Evolutionary conservation across 30 jellyfish, hydroid and myxozoan species (phyloP), one percentile per base, ranked within the genome.

Genomic region (Calvadosia cruxmelitensis): DNA sequence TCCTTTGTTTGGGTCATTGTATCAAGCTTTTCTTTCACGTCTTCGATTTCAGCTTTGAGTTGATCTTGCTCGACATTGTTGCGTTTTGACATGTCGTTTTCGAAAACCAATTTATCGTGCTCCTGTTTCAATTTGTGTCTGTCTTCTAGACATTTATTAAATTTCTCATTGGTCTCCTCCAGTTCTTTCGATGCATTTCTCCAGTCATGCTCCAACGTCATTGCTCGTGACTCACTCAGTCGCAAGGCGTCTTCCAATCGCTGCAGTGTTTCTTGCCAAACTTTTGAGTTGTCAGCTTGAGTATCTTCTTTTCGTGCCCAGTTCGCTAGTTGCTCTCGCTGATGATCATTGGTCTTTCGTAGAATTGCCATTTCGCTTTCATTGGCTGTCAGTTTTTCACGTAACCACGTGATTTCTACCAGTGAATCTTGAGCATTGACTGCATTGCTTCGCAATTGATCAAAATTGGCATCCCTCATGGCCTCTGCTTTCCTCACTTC

Each of bases 361-460:
- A 42, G 20, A 10, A 42, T 42, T 42, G 20, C 20, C 57, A 42
- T 5, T 20, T 42, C 57, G 10, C 20, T 42, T 20, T 42, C 57
- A 42, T 42, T 42, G 20, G 57, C 10, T 42, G 57, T 42, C 57
- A 42, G 57, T 42, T 42, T 42, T 42, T 42, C 57, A 42, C 57
- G 57, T 42, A 42, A 42, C 57, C 57, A 42, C 57, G 57, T 42
- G 57, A 42, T 42, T 42, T 42, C 57, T 5, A 42, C 20, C 57
- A 42, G 20, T 5, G 57, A 10, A 42, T 42, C 57, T 42, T 42
- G 57, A 10, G 57, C 20, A 20, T 42, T 42, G 57, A 42, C 20
- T 42, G 57, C 20, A 42, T 42, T 42, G 57, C 57, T 42, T 42
- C 57, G 10, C 20, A 42, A 20, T 42, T 42, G 57, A 20, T 42